These are phyloP conservation scores for Suillia variegata DNA, from an alignment of 2,888 invertebrate genomes.

Conservation along the genomic window DNA sequence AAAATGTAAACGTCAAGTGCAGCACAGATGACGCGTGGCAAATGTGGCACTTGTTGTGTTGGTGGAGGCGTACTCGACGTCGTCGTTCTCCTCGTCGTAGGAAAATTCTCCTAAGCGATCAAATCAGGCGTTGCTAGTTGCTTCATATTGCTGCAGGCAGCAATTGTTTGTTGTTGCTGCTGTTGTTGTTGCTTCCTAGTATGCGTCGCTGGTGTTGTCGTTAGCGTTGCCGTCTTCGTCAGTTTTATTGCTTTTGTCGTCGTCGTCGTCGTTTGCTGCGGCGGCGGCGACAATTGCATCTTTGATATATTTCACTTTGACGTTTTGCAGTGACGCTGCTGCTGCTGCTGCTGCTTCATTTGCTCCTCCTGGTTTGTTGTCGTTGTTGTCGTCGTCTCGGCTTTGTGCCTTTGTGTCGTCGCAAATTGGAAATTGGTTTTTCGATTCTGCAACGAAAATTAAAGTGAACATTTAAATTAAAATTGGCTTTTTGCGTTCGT, in stretches of 20 bases:
- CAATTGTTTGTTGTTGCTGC: background rate
- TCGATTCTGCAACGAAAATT: background rate
- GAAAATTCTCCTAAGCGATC: background rate
- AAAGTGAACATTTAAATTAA: background rate
- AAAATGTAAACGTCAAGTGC: background rate
- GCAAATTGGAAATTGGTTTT: background rate
- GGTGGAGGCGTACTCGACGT: too few species aligned
- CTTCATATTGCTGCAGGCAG: background rate
- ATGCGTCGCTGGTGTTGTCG: too few species aligned
- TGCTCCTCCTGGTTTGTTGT: too few species aligned
- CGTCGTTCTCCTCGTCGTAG: background rate
- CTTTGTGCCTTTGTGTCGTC: background rate
- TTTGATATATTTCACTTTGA: too few species aligned
- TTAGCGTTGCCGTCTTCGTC: background rate
- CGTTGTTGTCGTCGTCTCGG: too few species aligned
- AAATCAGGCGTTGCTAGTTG: background rate
- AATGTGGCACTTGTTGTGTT: too few species aligned
- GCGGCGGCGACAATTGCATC: too few species aligned
- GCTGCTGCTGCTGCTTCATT: too few species aligned
- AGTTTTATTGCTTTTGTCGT: background rate
- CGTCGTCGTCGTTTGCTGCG: too few species aligned
- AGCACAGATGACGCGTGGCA: background rate
- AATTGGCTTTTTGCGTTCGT: too few species aligned
- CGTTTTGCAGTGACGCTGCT: too few species aligned
- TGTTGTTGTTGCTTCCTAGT: background rate